These are phyloP conservation scores for Ennomos quercinarius DNA, from an alignment of 2,888 invertebrate species.

Conservation along the genomic window DNA sequence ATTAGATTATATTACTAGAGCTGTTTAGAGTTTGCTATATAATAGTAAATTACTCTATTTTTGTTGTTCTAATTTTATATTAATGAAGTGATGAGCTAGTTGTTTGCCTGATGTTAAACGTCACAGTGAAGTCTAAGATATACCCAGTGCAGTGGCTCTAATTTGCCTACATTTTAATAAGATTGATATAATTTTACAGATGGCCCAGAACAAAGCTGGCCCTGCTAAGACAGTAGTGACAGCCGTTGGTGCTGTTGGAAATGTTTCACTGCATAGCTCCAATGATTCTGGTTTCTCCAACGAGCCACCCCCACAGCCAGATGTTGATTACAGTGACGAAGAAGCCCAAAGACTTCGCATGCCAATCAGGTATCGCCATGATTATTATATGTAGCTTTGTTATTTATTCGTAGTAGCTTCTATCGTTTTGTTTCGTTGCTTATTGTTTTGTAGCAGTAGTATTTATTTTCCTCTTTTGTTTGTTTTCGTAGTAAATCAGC, in stretches of 20 bases:
- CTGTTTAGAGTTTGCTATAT: too few relatives aligned
- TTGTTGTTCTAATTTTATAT: too few relatives aligned
- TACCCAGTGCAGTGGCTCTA: too few relatives aligned
- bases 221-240: conserved; percentile 78
- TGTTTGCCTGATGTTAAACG: too few relatives aligned
- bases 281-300: conserved; percentile 97
- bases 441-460: conserved; percentile 56
- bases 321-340: conserved; percentile 96
- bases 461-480: conserved; percentile 56
- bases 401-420: conserved; percentile 40
- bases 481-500: conserved; percentile 76
- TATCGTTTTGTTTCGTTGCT: conserved; percentile 53
- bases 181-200: conserved; percentile 48
- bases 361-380: conserved; percentile 84
- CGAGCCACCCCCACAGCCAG: conserved; percentile 94
- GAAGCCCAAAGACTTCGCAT: conserved; percentile 88
- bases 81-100: too few relatives aligned
- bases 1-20: too few relatives aligned
- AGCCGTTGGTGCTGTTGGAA: conserved; percentile 86
- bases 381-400: conserved; percentile 10
- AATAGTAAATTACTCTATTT: too few relatives aligned
- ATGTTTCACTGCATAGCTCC: conserved; percentile 94
- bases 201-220: conserved; percentile 75
- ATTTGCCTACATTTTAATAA: too few relatives aligned
- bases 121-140: too few relatives aligned